Conservation (phyloP, 92 coral and sea anemone genomes). For the Micromussa lordhowensis region DNA sequence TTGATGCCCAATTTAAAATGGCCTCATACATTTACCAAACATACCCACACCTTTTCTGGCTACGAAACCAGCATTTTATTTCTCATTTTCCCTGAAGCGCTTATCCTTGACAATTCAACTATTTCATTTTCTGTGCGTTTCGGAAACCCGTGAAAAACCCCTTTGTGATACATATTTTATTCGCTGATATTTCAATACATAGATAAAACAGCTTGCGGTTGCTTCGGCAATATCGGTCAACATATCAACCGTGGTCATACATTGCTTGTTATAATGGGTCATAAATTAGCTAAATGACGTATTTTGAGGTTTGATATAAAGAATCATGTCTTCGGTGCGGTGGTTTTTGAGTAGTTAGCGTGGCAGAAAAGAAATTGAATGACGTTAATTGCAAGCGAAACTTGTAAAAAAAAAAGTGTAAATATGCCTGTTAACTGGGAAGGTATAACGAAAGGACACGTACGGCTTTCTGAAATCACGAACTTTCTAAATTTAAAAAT, state of each 20-base stretch:
- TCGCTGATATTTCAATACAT: conserved; percentile 10
- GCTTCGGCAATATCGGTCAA: conserved; percentile 6
- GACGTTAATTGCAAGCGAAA: background rate
- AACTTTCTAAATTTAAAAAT: background rate
- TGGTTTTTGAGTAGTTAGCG: background rate
- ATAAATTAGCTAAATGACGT: conserved; percentile 30
- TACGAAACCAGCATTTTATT: background rate
- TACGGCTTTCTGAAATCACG: conserved; percentile 5
- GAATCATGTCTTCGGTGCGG: conserved; percentile 17
- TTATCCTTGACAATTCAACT: background rate
- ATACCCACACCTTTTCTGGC: background rate
- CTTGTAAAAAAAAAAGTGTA: conserved; percentile 11
- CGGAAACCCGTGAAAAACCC: background rate
- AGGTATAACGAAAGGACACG: background rate
- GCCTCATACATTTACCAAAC: background rate
- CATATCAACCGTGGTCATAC: conserved; percentile 3
- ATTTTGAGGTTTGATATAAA: conserved; percentile 23
- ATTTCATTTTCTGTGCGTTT: background rate
- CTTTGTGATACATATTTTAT: background rate
- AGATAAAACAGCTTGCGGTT: conserved; percentile 34
- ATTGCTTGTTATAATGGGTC: conserved; percentile 7
- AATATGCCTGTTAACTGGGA: background rate
- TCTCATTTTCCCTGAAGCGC: background rate
- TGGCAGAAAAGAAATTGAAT: background rate
- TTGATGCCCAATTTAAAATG: background rate